These are phyloP conservation scores for Leptinotarsa lineolata DNA, from an alignment of 1,140 invertebrate genomes.

Conservation along the genomic window DNA sequence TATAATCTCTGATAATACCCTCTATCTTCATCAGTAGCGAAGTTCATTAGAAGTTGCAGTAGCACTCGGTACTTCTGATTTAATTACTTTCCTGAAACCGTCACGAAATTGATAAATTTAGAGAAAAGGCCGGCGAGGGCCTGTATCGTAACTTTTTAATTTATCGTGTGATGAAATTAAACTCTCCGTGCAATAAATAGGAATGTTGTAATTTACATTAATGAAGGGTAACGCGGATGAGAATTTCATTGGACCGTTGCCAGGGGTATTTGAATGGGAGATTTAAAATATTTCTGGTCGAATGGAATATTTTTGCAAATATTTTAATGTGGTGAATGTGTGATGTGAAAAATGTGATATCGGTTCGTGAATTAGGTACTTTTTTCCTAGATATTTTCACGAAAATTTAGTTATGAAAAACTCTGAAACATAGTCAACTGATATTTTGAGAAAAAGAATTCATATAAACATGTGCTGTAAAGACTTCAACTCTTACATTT, in stretches of 20 bases:
- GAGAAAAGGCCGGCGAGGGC: background rate
- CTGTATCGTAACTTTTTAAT: conserved; percentile 4
- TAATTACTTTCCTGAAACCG: background rate
- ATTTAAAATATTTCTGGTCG: background rate
- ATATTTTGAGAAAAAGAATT: too few relatives aligned
- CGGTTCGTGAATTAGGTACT: too few relatives aligned
- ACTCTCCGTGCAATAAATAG: background rate
- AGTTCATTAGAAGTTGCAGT: background rate
- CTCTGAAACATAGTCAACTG: too few relatives aligned
- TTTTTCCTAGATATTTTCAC: too few relatives aligned
- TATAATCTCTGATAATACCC: too few relatives aligned
- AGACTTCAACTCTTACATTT: too few relatives aligned
- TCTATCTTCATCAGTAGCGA: background rate
- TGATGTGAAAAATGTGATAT: too few relatives aligned
- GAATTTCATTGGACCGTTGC: background rate
- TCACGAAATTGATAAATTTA: background rate
- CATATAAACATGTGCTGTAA: too few relatives aligned
- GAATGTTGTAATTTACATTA: background rate
- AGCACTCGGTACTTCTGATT: background rate
- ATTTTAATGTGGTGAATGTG: too few relatives aligned
- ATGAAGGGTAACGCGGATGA: background rate
- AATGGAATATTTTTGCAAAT: background rate
- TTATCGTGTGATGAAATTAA: conserved; percentile 8
- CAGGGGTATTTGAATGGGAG: background rate
- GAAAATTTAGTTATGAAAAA: too few relatives aligned